Percentiles rank a stretch among this genome's conserved stretches.
Conservation (phyloP, 2,888 invertebrate genomes). For the Sussaba pulchella region DNA sequence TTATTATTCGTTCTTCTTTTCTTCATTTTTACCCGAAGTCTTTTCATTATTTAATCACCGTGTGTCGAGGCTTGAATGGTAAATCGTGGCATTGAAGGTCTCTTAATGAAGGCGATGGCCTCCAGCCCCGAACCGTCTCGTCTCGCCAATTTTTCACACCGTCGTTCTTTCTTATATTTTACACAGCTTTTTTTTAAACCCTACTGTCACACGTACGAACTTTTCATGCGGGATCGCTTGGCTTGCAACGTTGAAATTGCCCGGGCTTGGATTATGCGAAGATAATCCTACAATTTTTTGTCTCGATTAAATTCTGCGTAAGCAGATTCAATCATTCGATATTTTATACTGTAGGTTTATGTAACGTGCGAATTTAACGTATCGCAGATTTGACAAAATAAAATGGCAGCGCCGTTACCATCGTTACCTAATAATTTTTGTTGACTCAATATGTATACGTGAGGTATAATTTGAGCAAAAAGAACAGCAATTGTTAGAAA, state of each 20-base stretch:
- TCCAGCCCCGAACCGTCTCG: constrained; percentile 46
- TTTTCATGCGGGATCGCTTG: constrained; percentile 29
- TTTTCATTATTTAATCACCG: constrained; percentile 70
- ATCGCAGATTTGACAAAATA: no score
- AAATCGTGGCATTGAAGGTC: constrained; percentile 81
- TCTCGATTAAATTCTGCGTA: no score
- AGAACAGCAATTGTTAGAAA: no score
- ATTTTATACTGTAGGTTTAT: no score
- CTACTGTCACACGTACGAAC: no score
- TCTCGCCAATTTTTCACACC: constrained; percentile 66
- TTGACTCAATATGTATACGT: no score
- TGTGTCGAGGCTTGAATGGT: constrained; percentile 74
- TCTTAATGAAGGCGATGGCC: constrained; percentile 78
- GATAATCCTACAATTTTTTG: no score
- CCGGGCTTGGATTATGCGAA: neutral
- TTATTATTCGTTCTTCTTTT: constrained; percentile 35
- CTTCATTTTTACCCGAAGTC: constrained; percentile 71
- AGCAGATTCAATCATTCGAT: no score
- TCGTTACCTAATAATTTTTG: no score
- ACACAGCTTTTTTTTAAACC: neutral
- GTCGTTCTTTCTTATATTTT: constrained; percentile 66
- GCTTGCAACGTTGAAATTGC: constrained; percentile 29
- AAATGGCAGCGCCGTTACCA: no score
- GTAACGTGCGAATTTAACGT: no score
- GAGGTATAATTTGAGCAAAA: no score